A percentile compares a stretch with the other conserved stretches of the same genome.
Conservation (phyloP, 2,797 vertebrate genomes). For the Sebastes vulpes region DNA sequence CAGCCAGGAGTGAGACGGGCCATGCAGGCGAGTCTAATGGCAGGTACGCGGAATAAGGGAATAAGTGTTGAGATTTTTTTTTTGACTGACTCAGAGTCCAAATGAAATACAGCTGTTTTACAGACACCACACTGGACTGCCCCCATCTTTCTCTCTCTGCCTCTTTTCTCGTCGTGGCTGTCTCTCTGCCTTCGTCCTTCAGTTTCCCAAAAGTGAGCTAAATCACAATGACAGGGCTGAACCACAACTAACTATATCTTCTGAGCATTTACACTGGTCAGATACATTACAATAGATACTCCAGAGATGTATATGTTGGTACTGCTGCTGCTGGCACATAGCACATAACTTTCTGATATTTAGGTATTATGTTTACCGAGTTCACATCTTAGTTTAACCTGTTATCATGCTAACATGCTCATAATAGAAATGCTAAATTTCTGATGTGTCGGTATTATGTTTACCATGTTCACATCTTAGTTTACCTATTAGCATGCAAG, state of each 20-base stretch:
- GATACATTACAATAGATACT: not conserved
- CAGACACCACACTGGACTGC: conserved; percentile 56
- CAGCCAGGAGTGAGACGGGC: conserved; percentile 49
- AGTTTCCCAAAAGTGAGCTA: not conserved
- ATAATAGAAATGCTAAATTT: too few relatives aligned
- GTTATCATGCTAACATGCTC: too few relatives aligned
- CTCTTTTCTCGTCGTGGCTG: not conserved
- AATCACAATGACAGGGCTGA: not conserved
- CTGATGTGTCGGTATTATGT: too few relatives aligned
- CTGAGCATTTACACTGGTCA: not conserved
- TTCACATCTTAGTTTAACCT: too few relatives aligned
- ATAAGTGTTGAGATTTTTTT: conserved; percentile 62
- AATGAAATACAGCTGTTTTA: conserved; percentile 82
- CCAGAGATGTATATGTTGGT: not conserved
- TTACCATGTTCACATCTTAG: too few relatives aligned
- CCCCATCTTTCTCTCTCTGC: conserved; percentile 24
- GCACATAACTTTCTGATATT: too few relatives aligned
- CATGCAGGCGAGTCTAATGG: conserved; percentile 65
- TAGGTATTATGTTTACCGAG: too few relatives aligned
- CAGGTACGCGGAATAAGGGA: conserved; percentile 78
- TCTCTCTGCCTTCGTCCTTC: not conserved
- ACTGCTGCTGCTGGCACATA: not conserved
- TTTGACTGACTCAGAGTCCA: conserved; percentile 72
- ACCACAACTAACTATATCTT: not conserved
- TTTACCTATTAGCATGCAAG: too few relatives aligned